These are phyloP conservation scores for Acrossocheilus wenchowensis DNA, from an alignment of 2,797 vertebrate species.

Conservation along the genomic window DNA sequence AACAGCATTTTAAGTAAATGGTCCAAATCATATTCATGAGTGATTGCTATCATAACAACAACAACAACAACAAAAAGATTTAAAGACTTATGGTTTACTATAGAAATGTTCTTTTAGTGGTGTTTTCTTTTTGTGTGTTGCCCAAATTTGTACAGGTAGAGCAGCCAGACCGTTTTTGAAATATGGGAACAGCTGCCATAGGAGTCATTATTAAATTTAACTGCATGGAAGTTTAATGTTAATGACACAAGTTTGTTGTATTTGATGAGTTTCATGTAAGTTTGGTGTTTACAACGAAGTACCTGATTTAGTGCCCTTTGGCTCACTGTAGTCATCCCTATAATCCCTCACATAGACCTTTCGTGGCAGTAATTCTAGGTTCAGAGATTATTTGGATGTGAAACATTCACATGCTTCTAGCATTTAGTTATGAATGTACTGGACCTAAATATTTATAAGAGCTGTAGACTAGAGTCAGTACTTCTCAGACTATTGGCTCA, in stretches of 20 bases:
- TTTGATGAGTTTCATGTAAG: constrained; percentile 4
- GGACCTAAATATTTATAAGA: constrained; percentile 35
- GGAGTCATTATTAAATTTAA: neutral
- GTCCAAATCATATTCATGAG: neutral
- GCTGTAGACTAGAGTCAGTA: neutral
- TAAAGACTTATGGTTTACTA: neutral
- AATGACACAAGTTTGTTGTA: neutral
- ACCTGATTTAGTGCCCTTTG: neutral
- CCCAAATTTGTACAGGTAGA: neutral
- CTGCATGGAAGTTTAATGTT: neutral
- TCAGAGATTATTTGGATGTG: constrained; percentile 26
- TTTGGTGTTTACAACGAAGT: constrained; percentile 18
- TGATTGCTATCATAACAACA: neutral
- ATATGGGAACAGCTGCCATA: neutral
- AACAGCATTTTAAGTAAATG: neutral
- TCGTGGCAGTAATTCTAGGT: constrained; percentile 6
- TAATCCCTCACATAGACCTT: neutral
- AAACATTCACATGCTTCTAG: constrained; percentile 28
- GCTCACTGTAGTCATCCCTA: neutral
- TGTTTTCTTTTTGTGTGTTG: neutral
- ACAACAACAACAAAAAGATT: neutral
- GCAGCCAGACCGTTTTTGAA: neutral
- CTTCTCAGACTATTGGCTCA: neutral
- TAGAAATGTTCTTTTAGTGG: neutral
- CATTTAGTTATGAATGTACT: constrained; percentile 3